Conservation (phyloP, 92 coral and sea anemone genomes). For the Parazoanthus swiftii region DNA sequence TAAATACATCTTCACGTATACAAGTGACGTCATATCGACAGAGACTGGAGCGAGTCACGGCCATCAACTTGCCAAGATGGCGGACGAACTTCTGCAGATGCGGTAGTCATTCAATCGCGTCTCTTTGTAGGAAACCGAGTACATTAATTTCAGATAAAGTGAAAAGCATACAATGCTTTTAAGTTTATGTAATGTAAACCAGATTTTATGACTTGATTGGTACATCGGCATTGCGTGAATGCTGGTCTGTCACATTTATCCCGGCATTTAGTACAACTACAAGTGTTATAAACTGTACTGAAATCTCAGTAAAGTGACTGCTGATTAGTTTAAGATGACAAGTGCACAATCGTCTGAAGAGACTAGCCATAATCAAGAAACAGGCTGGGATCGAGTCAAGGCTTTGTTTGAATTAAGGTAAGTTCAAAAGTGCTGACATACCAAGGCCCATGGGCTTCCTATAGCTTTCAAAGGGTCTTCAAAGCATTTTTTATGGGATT, state of each 20-base stretch:
- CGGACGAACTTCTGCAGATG: slow-evolving; percentile 35
- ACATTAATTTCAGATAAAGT: too few relatives aligned
- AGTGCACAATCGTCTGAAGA: neutral
- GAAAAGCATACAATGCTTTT: neutral
- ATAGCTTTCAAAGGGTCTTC: too few relatives aligned
- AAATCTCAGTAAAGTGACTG: neutral
- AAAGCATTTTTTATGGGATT: too few relatives aligned
- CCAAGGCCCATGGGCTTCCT: too few relatives aligned
- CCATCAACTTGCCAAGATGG: slow-evolving; percentile 59
- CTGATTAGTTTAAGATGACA: neutral
- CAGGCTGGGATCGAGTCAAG: slow-evolving; percentile 76
- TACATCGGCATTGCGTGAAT: neutral
- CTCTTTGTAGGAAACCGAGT: too few relatives aligned
- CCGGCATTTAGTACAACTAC: too few relatives aligned
- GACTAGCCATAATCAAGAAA: slow-evolving; percentile 31
- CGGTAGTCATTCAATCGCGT: neutral
- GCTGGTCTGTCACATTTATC: too few relatives aligned
- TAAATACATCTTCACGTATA: neutral
- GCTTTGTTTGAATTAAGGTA: slow-evolving; percentile 70
- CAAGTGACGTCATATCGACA: slow-evolving; percentile 24
- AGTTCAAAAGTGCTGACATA: neutral
- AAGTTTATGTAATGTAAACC: neutral
- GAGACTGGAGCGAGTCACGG: neutral
- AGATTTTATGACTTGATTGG: neutral
- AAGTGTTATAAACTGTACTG: neutral